Evolutionary conservation across 2,797 vertebrate genomes (phyloP).

Genomic region (Pempheris klunzingeri): DNA sequence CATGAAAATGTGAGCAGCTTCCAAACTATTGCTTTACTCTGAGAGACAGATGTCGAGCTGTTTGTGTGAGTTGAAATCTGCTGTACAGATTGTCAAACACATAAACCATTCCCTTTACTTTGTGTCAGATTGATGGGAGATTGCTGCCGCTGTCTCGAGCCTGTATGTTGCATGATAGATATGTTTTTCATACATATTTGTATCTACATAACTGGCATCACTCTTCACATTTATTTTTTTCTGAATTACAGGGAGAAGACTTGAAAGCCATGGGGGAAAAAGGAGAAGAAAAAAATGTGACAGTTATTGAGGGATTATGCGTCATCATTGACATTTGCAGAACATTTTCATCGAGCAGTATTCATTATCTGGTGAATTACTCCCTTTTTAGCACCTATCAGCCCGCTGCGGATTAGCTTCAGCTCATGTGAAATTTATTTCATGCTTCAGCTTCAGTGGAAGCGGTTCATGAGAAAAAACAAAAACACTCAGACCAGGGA

Average conservation of each 20-base stretch:
- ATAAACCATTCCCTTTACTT: constrained; percentile 20
- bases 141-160: constrained; percentile 15
- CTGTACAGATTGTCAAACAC: constrained; percentile 5
- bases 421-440: constrained; percentile 81
- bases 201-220: constrained; percentile 23
- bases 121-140: constrained; percentile 3
- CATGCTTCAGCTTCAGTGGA: constrained; percentile 73
- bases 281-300: constrained; percentile 45
- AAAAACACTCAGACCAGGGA: constrained; percentile 62
- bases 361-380: constrained; percentile 84
- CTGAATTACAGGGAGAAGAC: constrained; percentile 45
- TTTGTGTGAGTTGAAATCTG: constrained; percentile 31
- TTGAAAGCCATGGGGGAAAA: constrained; percentile 40
- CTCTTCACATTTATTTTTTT: constrained; percentile 29
- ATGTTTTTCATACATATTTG: constrained; percentile 22
- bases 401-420: constrained; percentile 72
- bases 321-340: constrained; percentile 82
- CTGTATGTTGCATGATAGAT: constrained; percentile 26
- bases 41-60: constrained; percentile 35
- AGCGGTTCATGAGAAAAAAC: constrained; percentile 68
- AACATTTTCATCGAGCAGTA: constrained; percentile 77
- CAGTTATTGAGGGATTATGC: constrained; percentile 76
- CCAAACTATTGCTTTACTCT: constrained; percentile 12
- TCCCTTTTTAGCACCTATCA: constrained; percentile 84
- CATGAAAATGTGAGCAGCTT: constrained; percentile 25